A percentile compares a stretch with the other conserved stretches of the same genome.
These are phyloP conservation scores for Phylloscopus trochiloides DNA, from an alignment of 2,113 vertebrate species.

Conservation along the genomic window DNA sequence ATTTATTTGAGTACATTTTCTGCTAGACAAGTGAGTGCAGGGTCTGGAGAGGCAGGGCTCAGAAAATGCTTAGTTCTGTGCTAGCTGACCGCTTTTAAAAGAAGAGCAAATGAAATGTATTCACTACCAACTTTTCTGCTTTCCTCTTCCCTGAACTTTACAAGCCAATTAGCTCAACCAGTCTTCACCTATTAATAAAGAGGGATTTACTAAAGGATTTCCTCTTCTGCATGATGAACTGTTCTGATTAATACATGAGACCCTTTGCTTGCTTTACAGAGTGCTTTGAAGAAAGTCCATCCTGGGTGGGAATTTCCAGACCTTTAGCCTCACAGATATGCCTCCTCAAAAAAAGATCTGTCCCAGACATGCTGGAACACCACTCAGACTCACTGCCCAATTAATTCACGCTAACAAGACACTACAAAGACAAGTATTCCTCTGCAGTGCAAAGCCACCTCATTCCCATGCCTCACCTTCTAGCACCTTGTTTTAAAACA, in stretches of 20 bases:
- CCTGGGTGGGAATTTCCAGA: slow-evolving; percentile 24
- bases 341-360: background rate
- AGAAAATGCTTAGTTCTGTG: background rate
- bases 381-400: slow-evolving; percentile 25
- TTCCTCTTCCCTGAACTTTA: slow-evolving; percentile 6
- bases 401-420: slow-evolving; percentile 38
- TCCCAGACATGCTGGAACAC: background rate
- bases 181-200: slow-evolving; percentile 19
- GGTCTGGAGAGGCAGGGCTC: background rate
- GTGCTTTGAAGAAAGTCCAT: background rate
- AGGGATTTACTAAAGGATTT: slow-evolving; percentile 11
- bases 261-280: background rate
- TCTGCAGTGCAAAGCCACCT: background rate
- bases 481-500: background rate
- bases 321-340: slow-evolving; percentile 7
- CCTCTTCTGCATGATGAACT: background rate
- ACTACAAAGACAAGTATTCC: slow-evolving; percentile 38
- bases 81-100: slow-evolving; percentile 2
- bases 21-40: background rate
- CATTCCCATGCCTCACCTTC: slow-evolving; percentile 35
- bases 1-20: background rate
- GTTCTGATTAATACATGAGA: slow-evolving; percentile 2
- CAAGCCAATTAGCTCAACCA: slow-evolving; percentile 52
- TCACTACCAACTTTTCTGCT: slow-evolving; percentile 4
- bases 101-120: background rate